phyloP scores from a whole-genome alignment of 2,797 vertebrate species.

The Aldrovandia affinis region DNA sequence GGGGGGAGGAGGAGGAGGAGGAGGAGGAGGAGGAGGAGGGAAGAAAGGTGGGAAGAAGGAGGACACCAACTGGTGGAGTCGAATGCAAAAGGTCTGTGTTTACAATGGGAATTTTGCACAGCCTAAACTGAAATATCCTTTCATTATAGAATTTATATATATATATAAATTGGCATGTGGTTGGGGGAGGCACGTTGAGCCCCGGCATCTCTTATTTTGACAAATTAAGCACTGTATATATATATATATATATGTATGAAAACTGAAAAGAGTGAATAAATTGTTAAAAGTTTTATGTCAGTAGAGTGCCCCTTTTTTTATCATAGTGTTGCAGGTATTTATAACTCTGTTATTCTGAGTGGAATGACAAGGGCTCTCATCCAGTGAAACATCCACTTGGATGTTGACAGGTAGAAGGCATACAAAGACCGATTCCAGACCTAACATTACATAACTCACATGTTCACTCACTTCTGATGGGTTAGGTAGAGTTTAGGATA shows the following conservation, averaged over 20 bases:
- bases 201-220: no score
- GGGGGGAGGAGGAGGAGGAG: conserved; percentile 37
- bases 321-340: neutral
- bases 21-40: conserved; percentile 46
- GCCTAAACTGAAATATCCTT: neutral
- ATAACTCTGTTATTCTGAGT: neutral
- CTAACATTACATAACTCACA: neutral
- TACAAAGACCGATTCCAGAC: neutral
- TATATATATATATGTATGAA: no score
- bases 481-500: neutral
- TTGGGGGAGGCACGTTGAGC: no score
- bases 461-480: neutral
- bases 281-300: neutral
- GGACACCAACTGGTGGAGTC: conserved; percentile 70
- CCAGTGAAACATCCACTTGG: neutral
- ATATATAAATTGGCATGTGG: no score
- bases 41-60: conserved; percentile 58
- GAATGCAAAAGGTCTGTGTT: conserved; percentile 74
- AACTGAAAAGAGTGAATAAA: no score
- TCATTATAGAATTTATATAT: neutral
- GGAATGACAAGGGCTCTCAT: neutral
- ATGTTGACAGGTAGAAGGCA: neutral
- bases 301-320: neutral
- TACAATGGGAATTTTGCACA: neutral
- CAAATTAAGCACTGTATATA: no score